Evolutionary conservation across 2,113 vertebrate genomes (phyloP).

Genomic region (Bolborhynchus lineola): DNA sequence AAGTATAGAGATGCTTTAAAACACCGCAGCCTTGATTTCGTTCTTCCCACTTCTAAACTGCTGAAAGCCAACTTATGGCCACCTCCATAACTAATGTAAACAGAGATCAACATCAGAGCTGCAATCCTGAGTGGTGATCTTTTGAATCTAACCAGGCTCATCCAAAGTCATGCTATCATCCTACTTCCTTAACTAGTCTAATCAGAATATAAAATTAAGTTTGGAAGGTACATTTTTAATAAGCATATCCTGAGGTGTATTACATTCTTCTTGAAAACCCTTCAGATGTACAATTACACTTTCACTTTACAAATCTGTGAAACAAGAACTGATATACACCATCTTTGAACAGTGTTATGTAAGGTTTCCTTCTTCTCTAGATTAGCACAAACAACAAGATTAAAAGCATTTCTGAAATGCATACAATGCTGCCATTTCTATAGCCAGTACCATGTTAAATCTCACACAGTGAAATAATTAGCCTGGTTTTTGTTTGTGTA

Average conservation of each 20-base stretch:
- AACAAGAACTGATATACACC: background rate
- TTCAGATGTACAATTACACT: background rate
- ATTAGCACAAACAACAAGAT: background rate
- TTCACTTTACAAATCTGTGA: background rate
- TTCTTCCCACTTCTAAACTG: background rate
- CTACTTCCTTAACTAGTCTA: background rate
- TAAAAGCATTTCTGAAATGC: background rate
- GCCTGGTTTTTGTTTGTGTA: too few species aligned
- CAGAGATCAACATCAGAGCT: background rate
- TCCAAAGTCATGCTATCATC: background rate
- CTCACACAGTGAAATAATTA: background rate
- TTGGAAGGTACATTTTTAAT: constrained; percentile 5
- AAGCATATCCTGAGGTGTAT: background rate
- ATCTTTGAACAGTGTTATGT: background rate
- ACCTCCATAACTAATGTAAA: background rate
- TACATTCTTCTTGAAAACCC: background rate
- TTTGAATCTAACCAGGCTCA: background rate
- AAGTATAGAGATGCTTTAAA: background rate
- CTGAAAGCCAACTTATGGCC: background rate
- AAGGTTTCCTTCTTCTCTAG: background rate
- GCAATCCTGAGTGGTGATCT: background rate
- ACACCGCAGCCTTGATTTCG: background rate
- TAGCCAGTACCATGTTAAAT: background rate
- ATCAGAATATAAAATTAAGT: background rate
- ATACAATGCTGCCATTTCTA: background rate